Evolutionary conservation across 2,888 invertebrate species (phyloP).

Genomic region (Cephus nigrinus): DNA sequence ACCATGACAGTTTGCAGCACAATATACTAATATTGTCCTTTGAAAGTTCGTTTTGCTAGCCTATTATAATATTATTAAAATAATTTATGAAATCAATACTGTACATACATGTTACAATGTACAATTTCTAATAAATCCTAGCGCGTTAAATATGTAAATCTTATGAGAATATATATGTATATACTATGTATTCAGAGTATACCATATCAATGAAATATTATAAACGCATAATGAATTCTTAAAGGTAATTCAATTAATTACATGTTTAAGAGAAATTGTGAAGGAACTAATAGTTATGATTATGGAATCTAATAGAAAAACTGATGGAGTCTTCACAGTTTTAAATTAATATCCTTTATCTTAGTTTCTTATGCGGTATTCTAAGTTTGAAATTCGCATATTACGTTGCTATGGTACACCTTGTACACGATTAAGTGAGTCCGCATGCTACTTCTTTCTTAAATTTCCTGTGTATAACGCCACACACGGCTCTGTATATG

Average conservation of each 20-base stretch:
- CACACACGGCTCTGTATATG: background rate
- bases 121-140: constrained; percentile 13
- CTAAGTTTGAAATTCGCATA: background rate
- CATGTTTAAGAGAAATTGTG: background rate
- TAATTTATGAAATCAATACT: constrained; percentile 50
- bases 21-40: constrained; percentile 36
- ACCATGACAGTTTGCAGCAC: constrained; percentile 3
- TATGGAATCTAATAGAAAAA: background rate
- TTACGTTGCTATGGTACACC: background rate
- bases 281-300: background rate
- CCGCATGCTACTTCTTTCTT: background rate
- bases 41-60: constrained; percentile 27
- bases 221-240: background rate
- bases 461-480: background rate
- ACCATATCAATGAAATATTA: background rate
- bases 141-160: background rate
- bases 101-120: constrained; percentile 37
- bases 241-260: background rate
- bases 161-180: constrained; percentile 13
- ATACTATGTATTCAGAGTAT: background rate
- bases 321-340: background rate
- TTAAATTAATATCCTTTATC: background rate
- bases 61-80: constrained; percentile 39
- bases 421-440: background rate
- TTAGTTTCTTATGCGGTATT: background rate